Conservation (phyloP, 2,888 invertebrate genomes). For the Ormyrus rosae region DNA sequence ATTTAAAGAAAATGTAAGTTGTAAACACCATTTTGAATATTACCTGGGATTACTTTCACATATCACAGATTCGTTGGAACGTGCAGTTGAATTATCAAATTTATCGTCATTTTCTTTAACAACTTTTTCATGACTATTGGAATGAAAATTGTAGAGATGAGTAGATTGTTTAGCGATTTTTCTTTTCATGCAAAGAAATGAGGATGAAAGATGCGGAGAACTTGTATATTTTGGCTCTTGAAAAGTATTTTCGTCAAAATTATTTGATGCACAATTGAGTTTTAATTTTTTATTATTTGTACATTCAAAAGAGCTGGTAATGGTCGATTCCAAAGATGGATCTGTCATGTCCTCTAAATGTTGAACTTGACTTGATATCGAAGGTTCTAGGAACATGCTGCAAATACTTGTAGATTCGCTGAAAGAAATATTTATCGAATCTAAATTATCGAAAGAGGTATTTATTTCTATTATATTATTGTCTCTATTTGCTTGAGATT, state of each 20-base stretch:
- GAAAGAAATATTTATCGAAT: neutral
- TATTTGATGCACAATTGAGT: conserved; percentile 27
- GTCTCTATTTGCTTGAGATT: conserved; percentile 15
- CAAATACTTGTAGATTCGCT: conserved; percentile 59
- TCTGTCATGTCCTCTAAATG: conserved; percentile 53
- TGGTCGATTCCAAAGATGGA: conserved; percentile 58
- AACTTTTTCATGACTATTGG: neutral
- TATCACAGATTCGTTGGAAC: conserved; percentile 34
- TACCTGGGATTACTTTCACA: conserved; percentile 45
- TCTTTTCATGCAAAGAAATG: conserved; percentile 16
- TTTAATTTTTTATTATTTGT: conserved; percentile 37
- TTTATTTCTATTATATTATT: conserved; percentile 14
- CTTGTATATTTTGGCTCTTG: conserved; percentile 63
- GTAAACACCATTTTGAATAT: conserved; percentile 5
- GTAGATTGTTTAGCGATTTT: conserved; percentile 19
- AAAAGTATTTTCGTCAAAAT: conserved; percentile 35
- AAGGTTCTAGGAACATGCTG: conserved; percentile 63
- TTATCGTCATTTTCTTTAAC: neutral
- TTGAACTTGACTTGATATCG: conserved; percentile 53
- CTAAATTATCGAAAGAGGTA: conserved; percentile 14
- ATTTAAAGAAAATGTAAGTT: conserved; percentile 7
- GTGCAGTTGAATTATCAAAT: conserved; percentile 18
- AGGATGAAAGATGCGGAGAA: conserved; percentile 59
- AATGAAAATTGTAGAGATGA: neutral
- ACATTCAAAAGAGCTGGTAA: conserved; percentile 12